Evolutionary conservation across 2,888 invertebrate genomes (phyloP), one percentile per base, ranked within the genome.

Genomic region (Scelioninae gen. 1): DNA sequence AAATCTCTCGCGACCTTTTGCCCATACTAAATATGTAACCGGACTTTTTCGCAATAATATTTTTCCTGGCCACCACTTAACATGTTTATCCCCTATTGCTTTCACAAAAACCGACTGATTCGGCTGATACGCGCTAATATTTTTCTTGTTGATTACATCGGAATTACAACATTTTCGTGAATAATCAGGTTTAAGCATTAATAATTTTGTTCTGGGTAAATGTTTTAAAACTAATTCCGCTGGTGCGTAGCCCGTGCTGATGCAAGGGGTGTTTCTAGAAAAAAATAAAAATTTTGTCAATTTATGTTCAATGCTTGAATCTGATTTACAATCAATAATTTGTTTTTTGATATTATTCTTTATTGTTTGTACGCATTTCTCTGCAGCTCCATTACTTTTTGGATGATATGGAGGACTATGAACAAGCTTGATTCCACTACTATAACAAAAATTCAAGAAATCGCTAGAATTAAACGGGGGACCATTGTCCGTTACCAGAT

Each of bases 381-480:
- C 84, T 8, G 86, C 84, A 38, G 55, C 34, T 47, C 86, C 85
- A 68, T 86, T 86, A 45, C 82, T 82, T 62, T 85, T 55, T 15
- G 87, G 85, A 49, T 86, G 84, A 62, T 87, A 87, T 7, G 85
- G 47, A 10, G 75, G 71, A 15, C 82, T 65, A 47, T 87, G 82
- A 11, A 63, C 72, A 16, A 85, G 55, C 66, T 84, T 66, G 8
- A 80, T 72, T 9, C 63, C 47, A 31, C 72, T 69, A 10, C 11
- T 10, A 0, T 15, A 43, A 43, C 75, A 72, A 68, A 80, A 80
- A 16, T 34, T 32, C 10, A 13, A 1, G 56, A 76, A 83, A 16
- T 79, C 58, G 0, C 0, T 29, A 0, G 79, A 62, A 62, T 63
- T 72, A 15, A 80, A 80, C 7, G 79, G 55, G 1, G 71, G 68